Evolutionary conservation across 1,140 invertebrate species (phyloP).

Genomic region (Macrotrachela quadricornifera): DNA sequence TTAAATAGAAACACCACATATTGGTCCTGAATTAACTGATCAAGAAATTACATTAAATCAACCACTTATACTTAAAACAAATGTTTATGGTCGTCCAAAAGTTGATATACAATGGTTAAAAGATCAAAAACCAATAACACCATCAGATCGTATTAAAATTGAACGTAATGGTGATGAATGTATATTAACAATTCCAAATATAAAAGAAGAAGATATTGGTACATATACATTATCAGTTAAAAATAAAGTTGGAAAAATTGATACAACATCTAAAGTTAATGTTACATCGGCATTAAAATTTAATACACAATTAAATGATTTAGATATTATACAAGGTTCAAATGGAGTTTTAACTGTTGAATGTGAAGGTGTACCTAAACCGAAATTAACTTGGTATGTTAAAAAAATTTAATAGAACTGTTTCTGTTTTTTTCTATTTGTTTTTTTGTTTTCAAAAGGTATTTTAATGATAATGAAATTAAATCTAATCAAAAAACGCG

Average conservation of each 20-base stretch:
- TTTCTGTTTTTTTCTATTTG: too few species aligned
- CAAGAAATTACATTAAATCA: background rate
- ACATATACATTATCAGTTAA: constrained; percentile 5
- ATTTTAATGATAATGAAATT: constrained; percentile 72
- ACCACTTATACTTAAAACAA: constrained; percentile 5
- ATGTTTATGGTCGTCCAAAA: constrained; percentile 1
- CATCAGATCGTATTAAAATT: background rate
- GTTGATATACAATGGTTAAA: constrained; percentile 3
- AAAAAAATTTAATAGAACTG: too few species aligned
- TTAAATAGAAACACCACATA: too few species aligned
- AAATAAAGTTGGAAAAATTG: constrained; percentile 24
- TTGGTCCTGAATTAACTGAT: too few species aligned
- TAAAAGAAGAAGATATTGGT: constrained; percentile 31
- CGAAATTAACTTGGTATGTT: too few species aligned
- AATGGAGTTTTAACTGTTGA: too few species aligned
- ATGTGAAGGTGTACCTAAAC: too few species aligned
- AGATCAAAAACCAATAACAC: background rate
- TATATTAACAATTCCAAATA: constrained; percentile 20
- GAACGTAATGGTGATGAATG: background rate
- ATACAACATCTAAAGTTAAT: constrained; percentile 49
- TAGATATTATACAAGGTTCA: too few species aligned
- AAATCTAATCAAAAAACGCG: constrained; percentile 37
- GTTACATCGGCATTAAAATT: constrained; percentile 25
- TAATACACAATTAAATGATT: too few species aligned
- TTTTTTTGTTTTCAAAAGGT: too few species aligned